Base-by-base conservation (phyloP, 2,113 vertebrate genomes). In the Notothenia coriiceps region DNA sequence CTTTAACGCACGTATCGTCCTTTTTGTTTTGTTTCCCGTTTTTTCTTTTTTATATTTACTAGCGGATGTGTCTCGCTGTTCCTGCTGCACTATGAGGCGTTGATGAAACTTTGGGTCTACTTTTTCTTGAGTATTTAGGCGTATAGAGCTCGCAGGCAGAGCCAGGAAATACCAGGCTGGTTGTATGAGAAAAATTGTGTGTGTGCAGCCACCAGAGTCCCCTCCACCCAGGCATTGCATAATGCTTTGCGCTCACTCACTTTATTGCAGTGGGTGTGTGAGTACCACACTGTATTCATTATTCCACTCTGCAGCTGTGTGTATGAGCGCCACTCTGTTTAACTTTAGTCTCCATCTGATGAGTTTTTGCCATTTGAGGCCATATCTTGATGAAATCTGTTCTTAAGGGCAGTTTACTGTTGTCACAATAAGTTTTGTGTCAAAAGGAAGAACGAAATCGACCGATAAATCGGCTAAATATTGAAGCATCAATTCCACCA, bases 81-180 rank as follows among this genome's bases (percentile, higher is more conserved):
- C 12, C 51, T 82, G 20, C 89, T 76, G 55, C 70, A 80, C 80
- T 50, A 6, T 49, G 61, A 87, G 55, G 54, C 49, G 88, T 84
- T 90, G 66, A 89, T 94, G 91, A 93, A 74, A 77, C 55, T 77
- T 80, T 67, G 5, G 79, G 60, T 75, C 10, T 20, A 14, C 35
- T 80, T 79, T 14, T 70, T 84, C 60, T 18, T 64, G 64, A 81
- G 74, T 81, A 65, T 85, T 86, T 87, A 81, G 85, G 86, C 91
- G 90, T 92, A 89, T 87, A 83, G 85, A 88, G 83, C 82, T 85
- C 84, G 33, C 17, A 7, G 79, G 80, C 94, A 86, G 89, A 89
- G 92, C 94, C 97, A 97, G 97, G 97, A 98, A 98, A 98, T 98
- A 94, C 97, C 96, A 96, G 93, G 88, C 89, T 74, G 68, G 7